Percentiles rank a stretch among this genome's conserved stretches.
Conservation (phyloP, 2,797 vertebrate species). For the Chrosomus eos region DNA sequence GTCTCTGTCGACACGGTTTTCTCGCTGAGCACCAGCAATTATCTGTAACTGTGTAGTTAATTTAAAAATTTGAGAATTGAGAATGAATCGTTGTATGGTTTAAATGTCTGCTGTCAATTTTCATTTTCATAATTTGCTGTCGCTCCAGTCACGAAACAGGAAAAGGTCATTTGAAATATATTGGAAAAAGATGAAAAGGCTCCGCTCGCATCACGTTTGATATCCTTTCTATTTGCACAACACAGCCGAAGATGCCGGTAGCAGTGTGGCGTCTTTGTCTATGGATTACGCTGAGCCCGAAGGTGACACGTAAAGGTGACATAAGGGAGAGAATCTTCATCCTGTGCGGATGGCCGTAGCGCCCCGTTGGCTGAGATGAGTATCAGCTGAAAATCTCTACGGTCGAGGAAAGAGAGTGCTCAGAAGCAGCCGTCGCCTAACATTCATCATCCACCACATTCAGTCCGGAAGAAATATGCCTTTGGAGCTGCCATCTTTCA, state of each 20-base stretch:
- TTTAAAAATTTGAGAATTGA: background rate
- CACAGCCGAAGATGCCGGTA: slow-evolving; percentile 30
- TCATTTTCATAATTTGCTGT: slow-evolving; percentile 18
- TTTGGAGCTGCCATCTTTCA: slow-evolving; percentile 76
- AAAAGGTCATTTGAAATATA: slow-evolving; percentile 30
- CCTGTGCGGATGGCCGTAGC: slow-evolving; percentile 62
- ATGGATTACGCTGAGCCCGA: slow-evolving; percentile 29
- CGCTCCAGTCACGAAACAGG: slow-evolving; percentile 28
- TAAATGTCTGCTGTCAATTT: slow-evolving; percentile 31
- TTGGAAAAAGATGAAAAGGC: slow-evolving; percentile 20
- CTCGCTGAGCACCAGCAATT: background rate
- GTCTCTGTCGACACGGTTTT: background rate
- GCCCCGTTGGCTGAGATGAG: slow-evolving; percentile 68
- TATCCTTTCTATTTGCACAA: slow-evolving; percentile 27
- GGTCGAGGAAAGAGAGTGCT: slow-evolving; percentile 63
- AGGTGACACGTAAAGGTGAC: slow-evolving; percentile 69
- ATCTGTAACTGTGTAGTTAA: slow-evolving; percentile 9
- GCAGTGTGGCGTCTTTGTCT: slow-evolving; percentile 30
- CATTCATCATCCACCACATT: slow-evolving; percentile 80
- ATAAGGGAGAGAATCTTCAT: slow-evolving; percentile 72
- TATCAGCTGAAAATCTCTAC: slow-evolving; percentile 72
- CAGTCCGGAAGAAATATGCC: slow-evolving; percentile 78
- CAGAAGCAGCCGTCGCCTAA: slow-evolving; percentile 53
- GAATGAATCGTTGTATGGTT: background rate
- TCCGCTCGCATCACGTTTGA: background rate